Evolutionary conservation across 2,113 vertebrate species (phyloP), one percentile per base, ranked within the genome.

Genomic region (Paraplagusia blochii): DNA sequence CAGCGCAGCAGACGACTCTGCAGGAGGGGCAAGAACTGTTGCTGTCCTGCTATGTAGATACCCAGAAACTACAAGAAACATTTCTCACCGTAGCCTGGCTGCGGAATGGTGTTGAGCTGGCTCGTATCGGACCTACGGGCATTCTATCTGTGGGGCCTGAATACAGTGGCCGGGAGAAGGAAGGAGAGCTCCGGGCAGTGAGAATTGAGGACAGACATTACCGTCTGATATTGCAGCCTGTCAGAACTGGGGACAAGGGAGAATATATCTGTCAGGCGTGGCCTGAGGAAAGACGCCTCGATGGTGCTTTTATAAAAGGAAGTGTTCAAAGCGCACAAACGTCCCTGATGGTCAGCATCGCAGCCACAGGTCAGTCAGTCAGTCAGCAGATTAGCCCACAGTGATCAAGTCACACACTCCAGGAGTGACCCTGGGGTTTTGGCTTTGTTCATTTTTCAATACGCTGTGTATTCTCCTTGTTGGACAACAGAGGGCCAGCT

Each of bases 1-100:
- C 58, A 0, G 50, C 72, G 4, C 42, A 66, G 18, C 51, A 76
- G 2, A 56, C 1, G 1, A 17, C 34, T 0, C 66, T 93, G 46
- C 76, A 64, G 12, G 89, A 92, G 54, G 92, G 93, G 10, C 85
- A 88, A 1, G 59, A 69, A 22, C 73, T 94, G 38, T 71, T 85
- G 11, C 54, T 97, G 0, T 17, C 13, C 2, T 97, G 94, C 59
- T 38, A 1, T 0, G 57, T 94, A 2, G 50, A 77, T 44, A 48
- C 73, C 2, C 73, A 84, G 34, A 51, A 84, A 1, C 63, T 66
- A 38, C 47, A 38, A 7, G 58, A 67, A 45, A 83, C 56, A 45
- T 85, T 87, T 48, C 91, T 95, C 45, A 75, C 88, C 4, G 75
- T 92, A 10, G 15, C 72, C 19, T 96, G 93, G 93, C 66, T 92